A percentile compares a stretch with the other conserved stretches of the same genome.
Conservation (phyloP, 2,113 vertebrate genomes). For the Dissostichus mawsoni region DNA sequence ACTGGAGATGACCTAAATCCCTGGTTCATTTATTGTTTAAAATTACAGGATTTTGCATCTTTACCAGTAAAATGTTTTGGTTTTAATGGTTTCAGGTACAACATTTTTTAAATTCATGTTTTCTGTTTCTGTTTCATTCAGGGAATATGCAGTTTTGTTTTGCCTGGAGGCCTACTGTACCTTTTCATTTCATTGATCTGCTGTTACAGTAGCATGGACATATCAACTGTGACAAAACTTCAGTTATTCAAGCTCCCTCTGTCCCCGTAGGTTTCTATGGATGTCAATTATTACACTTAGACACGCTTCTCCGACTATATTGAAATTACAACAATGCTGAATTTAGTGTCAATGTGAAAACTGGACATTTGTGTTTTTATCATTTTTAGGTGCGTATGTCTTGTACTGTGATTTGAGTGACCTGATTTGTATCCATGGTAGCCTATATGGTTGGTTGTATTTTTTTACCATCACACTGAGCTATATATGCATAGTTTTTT, state of each 20-base stretch:
- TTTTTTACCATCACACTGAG: neutral
- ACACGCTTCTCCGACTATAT: neutral
- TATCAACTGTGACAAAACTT: neutral
- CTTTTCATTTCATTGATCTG: neutral
- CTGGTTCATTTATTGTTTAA: conserved; percentile 2
- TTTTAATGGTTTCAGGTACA: neutral
- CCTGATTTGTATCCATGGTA: neutral
- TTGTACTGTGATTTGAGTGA: conserved; percentile 2
- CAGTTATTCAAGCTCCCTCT: neutral
- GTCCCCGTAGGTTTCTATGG: neutral
- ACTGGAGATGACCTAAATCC: conserved; percentile 36
- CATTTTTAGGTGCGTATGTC: neutral
- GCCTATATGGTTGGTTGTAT: neutral
- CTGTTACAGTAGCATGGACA: neutral
- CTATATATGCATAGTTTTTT: neutral
- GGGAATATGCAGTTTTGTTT: neutral
- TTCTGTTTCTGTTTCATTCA: too few relatives aligned
- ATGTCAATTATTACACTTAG: neutral
- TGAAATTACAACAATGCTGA: neutral
- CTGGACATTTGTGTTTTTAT: conserved; percentile 3
- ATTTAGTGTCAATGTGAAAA: conserved; percentile 36
- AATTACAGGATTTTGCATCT: neutral
- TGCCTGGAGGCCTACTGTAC: neutral
- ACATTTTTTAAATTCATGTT: too few relatives aligned
- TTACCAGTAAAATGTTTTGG: neutral